Evolutionary conservation across 1,140 invertebrate species (phyloP).

Genomic region (Ctenoplectra terminalis): DNA sequence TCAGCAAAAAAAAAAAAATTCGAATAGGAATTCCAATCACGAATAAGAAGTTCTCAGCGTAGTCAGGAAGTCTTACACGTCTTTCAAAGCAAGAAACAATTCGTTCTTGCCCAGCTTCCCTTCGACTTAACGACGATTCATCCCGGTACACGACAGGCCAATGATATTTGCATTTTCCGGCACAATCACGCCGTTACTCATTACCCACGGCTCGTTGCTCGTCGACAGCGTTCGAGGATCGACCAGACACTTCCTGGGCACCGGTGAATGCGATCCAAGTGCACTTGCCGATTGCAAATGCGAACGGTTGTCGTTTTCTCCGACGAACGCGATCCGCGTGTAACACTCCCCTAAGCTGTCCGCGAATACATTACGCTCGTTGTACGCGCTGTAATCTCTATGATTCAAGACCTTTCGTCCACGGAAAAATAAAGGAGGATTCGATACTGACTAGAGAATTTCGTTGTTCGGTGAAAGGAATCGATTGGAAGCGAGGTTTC

Average conservation of each 20-base stretch:
- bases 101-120: slow-evolving; percentile 10
- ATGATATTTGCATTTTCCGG: slow-evolving; percentile 57
- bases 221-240: slow-evolving; percentile 34
- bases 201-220: slow-evolving; percentile 39
- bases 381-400: slow-evolving; percentile 18
- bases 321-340: not conserved
- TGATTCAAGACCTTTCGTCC: slow-evolving; percentile 30
- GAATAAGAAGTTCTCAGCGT: not conserved
- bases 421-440: not conserved
- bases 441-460: not conserved
- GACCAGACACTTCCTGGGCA: slow-evolving; percentile 37
- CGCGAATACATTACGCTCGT: slow-evolving; percentile 32
- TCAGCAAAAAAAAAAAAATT: no score
- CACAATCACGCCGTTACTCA: slow-evolving; percentile 56
- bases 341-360: slow-evolving; percentile 30
- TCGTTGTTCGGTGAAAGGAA: not conserved
- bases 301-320: slow-evolving; percentile 28
- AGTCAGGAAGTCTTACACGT: not conserved
- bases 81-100: slow-evolving; percentile 17
- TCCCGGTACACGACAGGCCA: slow-evolving; percentile 27
- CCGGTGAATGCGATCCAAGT: slow-evolving; percentile 45
- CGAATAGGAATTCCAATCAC: not conserved
- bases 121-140: slow-evolving; percentile 20
- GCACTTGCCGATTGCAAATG: slow-evolving; percentile 41
- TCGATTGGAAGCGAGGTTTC: not conserved